Evolutionary conservation across 1,140 invertebrate genomes (phyloP), one percentile per base, ranked within the genome.

Genomic region (Diprion similis): DNA sequence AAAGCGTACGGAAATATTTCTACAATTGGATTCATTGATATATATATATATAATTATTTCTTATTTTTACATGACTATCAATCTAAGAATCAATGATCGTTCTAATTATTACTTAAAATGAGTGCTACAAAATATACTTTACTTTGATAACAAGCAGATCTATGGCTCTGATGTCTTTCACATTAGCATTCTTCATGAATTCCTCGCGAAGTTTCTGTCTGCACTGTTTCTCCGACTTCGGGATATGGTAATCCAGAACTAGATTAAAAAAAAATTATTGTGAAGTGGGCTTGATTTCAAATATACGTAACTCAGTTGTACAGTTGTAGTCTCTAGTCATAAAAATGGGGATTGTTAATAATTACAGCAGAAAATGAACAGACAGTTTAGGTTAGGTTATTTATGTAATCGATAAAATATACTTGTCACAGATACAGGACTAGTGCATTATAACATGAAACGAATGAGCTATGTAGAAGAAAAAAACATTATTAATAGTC

Each of bases 141-240:
- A 97, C 97, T 92, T 97, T 98, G 64, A 98, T 92, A 24, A 98
- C 93, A 48, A 98, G 89, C 88, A 96, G 91, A 85, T 99, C 97
- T 78, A 98, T 96, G 9, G 95, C 90, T 78, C 97, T 90, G 51
- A 98, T 88, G 87, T 99, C 97, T 65, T 90, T 92, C 0, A 98
- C 88, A 83, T 93, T 81, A 78, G 90, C 89, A 84, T 98, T 90
- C 79, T 93, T 95, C 46, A 90, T 83, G 84, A 98, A 98, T 82
- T 94, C 89, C 83, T 96, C 93, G 76, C 94, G 89, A 18, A 98
- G 81, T 86, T 96, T 97, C n/a, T 83, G 79, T 70, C 90, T 90
- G 74, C 92, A 91, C 71, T 95, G 89, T 67, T 91, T 83, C 24
- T 92, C 90, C 73, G 82, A 90, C 83, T 93, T 92, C 2, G 95